Conservation (phyloP, 1,140 invertebrate genomes). For the Plectrocnemia conspersa region DNA sequence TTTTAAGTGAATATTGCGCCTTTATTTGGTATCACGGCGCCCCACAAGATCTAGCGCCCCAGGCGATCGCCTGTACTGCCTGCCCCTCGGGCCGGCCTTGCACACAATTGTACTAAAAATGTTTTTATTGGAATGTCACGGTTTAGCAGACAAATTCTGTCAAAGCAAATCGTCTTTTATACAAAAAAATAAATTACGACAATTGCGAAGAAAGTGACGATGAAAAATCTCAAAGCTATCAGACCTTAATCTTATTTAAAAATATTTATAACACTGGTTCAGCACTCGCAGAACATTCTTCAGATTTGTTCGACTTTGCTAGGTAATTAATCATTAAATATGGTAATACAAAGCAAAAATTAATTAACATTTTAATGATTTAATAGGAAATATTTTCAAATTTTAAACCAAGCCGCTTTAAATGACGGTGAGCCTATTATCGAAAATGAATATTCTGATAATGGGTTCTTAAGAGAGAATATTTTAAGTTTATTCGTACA, state of each 20-base stretch:
- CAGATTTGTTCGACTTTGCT: slow-evolving; percentile 20
- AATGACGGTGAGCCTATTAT: slow-evolving; percentile 11
- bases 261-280: slow-evolving; percentile 20
- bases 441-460: slow-evolving; percentile 17
- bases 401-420: slow-evolving; percentile 20
- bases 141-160: neutral
- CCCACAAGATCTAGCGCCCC: too few relatives aligned
- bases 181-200: neutral
- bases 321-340: slow-evolving; percentile 10
- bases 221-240: neutral
- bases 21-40: too few relatives aligned
- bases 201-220: neutral
- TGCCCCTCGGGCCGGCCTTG: too few relatives aligned
- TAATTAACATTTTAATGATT: neutral
- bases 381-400: slow-evolving; percentile 26
- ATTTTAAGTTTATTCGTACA: slow-evolving; percentile 26
- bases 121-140: slow-evolving; percentile 23
- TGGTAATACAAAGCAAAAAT: neutral
- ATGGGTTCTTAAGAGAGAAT: slow-evolving; percentile 15
- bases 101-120: too few relatives aligned
- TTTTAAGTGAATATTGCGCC: too few relatives aligned
- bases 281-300: slow-evolving; percentile 7
- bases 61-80: too few relatives aligned
- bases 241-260: slow-evolving; percentile 14
- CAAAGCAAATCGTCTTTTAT: neutral